A percentile compares a stretch with the other conserved stretches of the same genome.
Evolutionary conservation across 2,888 invertebrate genomes (phyloP).

Genomic region (Muscina levida): DNA sequence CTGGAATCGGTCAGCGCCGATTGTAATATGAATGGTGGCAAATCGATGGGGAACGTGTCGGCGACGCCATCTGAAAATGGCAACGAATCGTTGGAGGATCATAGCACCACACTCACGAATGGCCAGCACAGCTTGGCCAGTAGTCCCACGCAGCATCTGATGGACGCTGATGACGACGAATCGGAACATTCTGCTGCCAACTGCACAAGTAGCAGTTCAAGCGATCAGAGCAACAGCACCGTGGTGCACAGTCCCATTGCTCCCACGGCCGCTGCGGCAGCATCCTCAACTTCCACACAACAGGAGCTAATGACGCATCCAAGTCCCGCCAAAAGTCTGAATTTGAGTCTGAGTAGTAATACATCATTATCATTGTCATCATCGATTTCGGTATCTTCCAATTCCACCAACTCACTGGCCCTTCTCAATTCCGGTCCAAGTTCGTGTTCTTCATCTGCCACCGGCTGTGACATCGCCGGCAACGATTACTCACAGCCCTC

Average conservation of each 20-base stretch:
- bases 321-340: constrained; percentile 75
- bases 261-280: constrained; percentile 49
- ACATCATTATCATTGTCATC: constrained; percentile 66
- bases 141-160: constrained; percentile 66
- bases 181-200: constrained; percentile 76
- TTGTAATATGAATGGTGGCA: constrained; percentile 76
- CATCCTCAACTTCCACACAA: constrained; percentile 56
- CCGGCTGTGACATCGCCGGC: constrained; percentile 54
- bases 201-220: constrained; percentile 77
- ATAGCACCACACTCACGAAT: constrained; percentile 58
- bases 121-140: constrained; percentile 65
- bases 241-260: constrained; percentile 75
- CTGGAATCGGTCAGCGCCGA: constrained; percentile 66
- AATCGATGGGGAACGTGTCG: constrained; percentile 23
- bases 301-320: constrained; percentile 64
- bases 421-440: constrained; percentile 67
- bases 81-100: constrained; percentile 62
- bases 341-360: constrained; percentile 72
- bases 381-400: constrained; percentile 64
- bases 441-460: constrained; percentile 69
- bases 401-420: constrained; percentile 61
- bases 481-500: constrained; percentile 64
- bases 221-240: constrained; percentile 77
- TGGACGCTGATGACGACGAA: constrained; percentile 74
- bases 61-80: constrained; percentile 70